Base-by-base conservation (phyloP, 2,113 vertebrate species). In the Chionis minor region DNA sequence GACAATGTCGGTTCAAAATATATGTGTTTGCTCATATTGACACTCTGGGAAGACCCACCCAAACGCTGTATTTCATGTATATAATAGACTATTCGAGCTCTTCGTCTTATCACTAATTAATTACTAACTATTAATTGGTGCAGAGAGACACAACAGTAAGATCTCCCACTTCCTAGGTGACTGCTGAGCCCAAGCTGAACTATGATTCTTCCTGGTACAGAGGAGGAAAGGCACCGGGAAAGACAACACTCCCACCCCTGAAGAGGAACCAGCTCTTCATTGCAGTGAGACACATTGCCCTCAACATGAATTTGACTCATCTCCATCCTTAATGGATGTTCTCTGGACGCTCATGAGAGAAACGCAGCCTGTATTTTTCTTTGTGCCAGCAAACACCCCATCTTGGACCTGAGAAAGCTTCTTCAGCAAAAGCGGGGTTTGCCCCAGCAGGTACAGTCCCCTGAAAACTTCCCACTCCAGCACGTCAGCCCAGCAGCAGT, bases 11-110 rank as follows among this genome's bases (percentile, higher is more conserved):
- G 10, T 82, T 70, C 33, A 77, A 74, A 89, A 71, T 42, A 3
- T 5, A 33, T 20, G 2, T 47, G 42, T 44, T 66, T 0, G 0
- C 45, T 70, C 78, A 65, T 28, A 45, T 7, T 65, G 24, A 8
- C 16, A 58, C 42, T 73, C 51, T n/a, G 40, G 35, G 75, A 55
- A 78, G 21, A 73, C 27, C 23, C 66, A 56, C 80, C 66, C 73
- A 75, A 79, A 49, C 30, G 32, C 49, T 83, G 67, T 71, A 58
- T 82, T 92, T 96, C 80, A 62, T 42, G 47, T 38, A 72, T 24
- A 33, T 49, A 73, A 70, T 20, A 61, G 69, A 67, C 7, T 30
- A 21, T 30, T 61, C 21, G 38, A 87, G 69, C 11, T 65, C 35
- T 81, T 86, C 30, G 14, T 70, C 51, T 28, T 77, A 75, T 40